Evolutionary conservation across 2,888 invertebrate species (phyloP), one percentile per base, ranked within the genome.

Genomic region (Cheilosia scutellata): DNA sequence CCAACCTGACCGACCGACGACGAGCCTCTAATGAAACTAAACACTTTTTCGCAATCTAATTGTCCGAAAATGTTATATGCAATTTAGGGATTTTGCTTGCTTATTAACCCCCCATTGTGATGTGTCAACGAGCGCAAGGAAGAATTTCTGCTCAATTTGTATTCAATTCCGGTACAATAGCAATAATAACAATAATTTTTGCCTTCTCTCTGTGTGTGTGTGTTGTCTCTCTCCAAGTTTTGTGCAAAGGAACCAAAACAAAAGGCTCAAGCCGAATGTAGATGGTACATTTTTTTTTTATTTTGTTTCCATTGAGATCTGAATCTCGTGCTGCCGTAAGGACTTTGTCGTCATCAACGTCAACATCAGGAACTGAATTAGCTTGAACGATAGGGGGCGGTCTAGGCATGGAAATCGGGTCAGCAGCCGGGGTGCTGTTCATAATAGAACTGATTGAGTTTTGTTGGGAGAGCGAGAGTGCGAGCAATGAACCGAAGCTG

Each of bases 81-180:
- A 70, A 70, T 71, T 70, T 70, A 75, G 53, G 60, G 58, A 83
- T 53, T 65, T 75, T 79, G 57, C 60, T 71, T 70, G 20, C 75
- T 84, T 84, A 84, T 84, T 84, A 84, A 84, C 75, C 75, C 79
- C 65, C 84, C 60, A 84, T 84, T 84, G 84, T 80, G 70, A 68
- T 27, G 44, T 53, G 55, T 65, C 71, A 29, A 60, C 11, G 65
- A 60, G 51, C 63, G 6, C 47, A 20, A 20, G 75, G 49, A 47
- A 25, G 49, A 33, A 49, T 33, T 33, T 33, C 3, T 33, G 33
- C 33, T 33, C 33, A 33, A 33, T 33, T 33, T 33, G 33, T 65
- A 75, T 75, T 70, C 58, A 84, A 49, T 58, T 55, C 9, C 37
- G 49, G 51, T 33, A 84, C 80, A 84, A 84, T 84, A 33, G 60